Conservation (phyloP, 1,140 invertebrate genomes). For the Lordiphosa stackelbergi region DNA sequence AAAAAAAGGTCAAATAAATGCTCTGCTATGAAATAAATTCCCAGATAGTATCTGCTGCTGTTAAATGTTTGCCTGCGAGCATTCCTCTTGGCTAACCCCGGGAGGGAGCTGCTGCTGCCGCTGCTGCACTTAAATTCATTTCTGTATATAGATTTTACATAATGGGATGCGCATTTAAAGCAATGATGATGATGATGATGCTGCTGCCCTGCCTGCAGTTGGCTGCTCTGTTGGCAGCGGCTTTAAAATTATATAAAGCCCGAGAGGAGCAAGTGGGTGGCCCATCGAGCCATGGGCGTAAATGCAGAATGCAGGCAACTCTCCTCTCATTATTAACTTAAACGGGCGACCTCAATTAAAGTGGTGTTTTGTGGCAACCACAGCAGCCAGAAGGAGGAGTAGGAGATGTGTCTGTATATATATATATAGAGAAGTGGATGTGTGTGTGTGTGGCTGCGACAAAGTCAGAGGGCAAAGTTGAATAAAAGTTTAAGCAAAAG, state of each 20-base stretch:
- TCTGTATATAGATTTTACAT: slow-evolving; percentile 30
- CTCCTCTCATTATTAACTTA: slow-evolving; percentile 52
- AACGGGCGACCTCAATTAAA: slow-evolving; percentile 76
- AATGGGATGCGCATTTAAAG: slow-evolving; percentile 51
- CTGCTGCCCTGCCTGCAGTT: slow-evolving; percentile 1
- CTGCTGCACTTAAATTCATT: slow-evolving; percentile 31
- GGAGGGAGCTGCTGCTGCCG: too few species aligned
- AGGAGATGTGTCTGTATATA: slow-evolving; percentile 4
- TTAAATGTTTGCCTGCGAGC: too few species aligned
- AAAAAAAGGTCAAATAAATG: too few species aligned
- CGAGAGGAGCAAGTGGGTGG: slow-evolving; percentile 42
- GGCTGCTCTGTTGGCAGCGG: slow-evolving; percentile 8
- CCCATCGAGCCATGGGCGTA: slow-evolving; percentile 32
- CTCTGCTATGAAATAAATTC: too few species aligned
- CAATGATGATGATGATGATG: slow-evolving; percentile 16
- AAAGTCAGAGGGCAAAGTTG: slow-evolving; percentile 76
- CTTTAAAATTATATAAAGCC: slow-evolving; percentile 67
- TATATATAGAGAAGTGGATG: slow-evolving; percentile 10
- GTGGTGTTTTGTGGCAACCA: slow-evolving; percentile 20
- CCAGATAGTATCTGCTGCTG: too few species aligned
- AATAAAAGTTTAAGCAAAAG: slow-evolving; percentile 60
- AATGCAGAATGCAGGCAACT: slow-evolving; percentile 31
- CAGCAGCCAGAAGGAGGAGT: neutral
- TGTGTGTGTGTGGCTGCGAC: slow-evolving; percentile 24
- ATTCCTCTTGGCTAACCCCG: too few species aligned